phyloP scores from a whole-genome alignment of 2,797 vertebrate species.

The Triplophysa yarkandensis region DNA sequence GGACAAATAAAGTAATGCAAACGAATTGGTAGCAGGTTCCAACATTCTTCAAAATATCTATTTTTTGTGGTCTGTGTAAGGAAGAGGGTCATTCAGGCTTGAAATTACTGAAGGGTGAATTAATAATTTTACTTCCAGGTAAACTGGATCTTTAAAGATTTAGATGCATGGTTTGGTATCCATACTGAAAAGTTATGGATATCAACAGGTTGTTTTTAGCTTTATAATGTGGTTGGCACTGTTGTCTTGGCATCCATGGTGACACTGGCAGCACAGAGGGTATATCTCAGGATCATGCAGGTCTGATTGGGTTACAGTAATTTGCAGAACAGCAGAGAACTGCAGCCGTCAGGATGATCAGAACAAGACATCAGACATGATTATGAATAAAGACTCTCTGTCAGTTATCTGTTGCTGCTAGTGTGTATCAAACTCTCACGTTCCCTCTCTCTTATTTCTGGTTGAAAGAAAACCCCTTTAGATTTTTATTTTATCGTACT shows the following conservation, averaged over 20 bases:
- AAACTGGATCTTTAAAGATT: too few species aligned
- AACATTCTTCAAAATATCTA: too few species aligned
- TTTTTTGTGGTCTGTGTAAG: too few species aligned
- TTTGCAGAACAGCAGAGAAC: slow-evolving; percentile 52
- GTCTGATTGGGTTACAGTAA: slow-evolving; percentile 58
- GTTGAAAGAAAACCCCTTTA: slow-evolving; percentile 9
- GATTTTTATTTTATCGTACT: too few species aligned
- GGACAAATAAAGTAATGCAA: not conserved
- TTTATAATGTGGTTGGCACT: slow-evolving; percentile 7
- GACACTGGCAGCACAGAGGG: slow-evolving; percentile 4
- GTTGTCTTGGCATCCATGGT: not conserved
- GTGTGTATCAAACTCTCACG: not conserved
- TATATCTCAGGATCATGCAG: slow-evolving; percentile 47
- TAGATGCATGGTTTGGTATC: not conserved
- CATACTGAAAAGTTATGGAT: not conserved
- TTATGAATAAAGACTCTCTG: not conserved
- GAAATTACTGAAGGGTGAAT: too few species aligned
- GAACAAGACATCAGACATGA: not conserved
- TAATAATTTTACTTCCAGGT: too few species aligned
- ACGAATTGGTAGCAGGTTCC: too few species aligned
- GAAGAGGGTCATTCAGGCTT: too few species aligned
- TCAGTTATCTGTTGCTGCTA: not conserved
- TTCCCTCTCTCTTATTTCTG: not conserved
- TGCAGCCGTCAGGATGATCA: not conserved
- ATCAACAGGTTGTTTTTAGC: slow-evolving; percentile 1